These are phyloP conservation scores for Malurus elegans DNA, from an alignment of 2,113 vertebrate species.

Conservation along the genomic window DNA sequence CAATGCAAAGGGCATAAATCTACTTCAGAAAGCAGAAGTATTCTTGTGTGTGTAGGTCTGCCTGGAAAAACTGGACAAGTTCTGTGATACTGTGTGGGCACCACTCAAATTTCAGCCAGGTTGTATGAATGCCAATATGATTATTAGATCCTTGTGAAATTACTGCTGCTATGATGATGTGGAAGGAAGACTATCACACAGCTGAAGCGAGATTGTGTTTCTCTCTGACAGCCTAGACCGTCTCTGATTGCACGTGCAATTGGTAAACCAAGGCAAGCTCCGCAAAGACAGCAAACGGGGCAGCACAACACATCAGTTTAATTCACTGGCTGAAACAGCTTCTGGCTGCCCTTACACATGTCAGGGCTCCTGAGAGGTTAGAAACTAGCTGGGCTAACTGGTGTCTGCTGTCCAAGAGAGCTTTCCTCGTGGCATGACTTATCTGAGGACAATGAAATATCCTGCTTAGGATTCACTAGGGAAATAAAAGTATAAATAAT, in stretches of 20 bases:
- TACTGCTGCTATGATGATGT: background rate
- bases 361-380: conserved; percentile 9
- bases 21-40: background rate
- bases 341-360: background rate
- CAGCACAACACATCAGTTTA: background rate
- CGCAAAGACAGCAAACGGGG: background rate
- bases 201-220: background rate
- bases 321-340: background rate
- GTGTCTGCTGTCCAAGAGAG: conserved; percentile 45
- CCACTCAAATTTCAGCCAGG: background rate
- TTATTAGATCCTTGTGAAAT: background rate
- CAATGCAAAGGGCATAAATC: background rate
- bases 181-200: background rate
- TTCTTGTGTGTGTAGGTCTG: background rate
- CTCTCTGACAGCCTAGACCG: background rate
- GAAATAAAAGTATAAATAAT: conserved; percentile 70
- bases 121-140: background rate
- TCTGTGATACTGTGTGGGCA: background rate
- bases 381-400: conserved; percentile 7
- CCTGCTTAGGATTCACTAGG: conserved; percentile 53
- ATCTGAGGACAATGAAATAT: conserved; percentile 52
- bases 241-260: background rate
- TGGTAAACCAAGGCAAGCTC: conserved; percentile 27
- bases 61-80: background rate
- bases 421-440: conserved; percentile 36